These are phyloP conservation scores for Dicroscelio sp. DNA, from an alignment of 2,888 invertebrate species.

Conservation along the genomic window DNA sequence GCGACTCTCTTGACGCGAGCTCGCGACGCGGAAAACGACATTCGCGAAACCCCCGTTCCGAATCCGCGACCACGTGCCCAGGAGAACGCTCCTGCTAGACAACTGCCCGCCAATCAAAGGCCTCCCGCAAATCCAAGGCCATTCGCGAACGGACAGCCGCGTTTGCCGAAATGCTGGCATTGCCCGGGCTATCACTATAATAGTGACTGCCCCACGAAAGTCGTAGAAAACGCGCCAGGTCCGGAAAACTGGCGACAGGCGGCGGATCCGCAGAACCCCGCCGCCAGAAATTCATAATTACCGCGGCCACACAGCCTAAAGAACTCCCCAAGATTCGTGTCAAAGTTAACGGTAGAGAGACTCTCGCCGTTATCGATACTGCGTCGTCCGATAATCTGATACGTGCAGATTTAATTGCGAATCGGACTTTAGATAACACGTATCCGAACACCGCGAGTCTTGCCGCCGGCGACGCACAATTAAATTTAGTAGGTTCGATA, in stretches of 20 bases:
- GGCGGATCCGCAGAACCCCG: neutral
- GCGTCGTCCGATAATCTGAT: constrained; percentile 29
- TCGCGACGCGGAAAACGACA: neutral
- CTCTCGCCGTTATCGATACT: constrained; percentile 2
- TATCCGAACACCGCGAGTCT: neutral
- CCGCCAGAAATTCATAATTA: neutral
- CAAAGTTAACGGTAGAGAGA: neutral
- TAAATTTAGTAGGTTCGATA: neutral
- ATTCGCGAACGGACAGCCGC: neutral
- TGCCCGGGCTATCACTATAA: neutral
- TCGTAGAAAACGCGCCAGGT: too few species aligned
- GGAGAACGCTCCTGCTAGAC: too few species aligned
- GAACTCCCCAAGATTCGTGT: neutral
- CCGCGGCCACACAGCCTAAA: neutral
- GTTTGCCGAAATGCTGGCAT: neutral
- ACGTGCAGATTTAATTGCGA: neutral
- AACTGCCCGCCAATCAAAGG: neutral
- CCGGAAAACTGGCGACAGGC: constrained; percentile 49
- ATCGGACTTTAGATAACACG: neutral
- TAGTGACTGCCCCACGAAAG: neutral
- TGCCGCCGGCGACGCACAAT: neutral
- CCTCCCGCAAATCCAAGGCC: too few species aligned
- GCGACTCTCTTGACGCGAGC: neutral
- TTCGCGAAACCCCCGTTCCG: too few species aligned
- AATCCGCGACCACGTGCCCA: neutral